phyloP scores from a whole-genome alignment of 2,888 invertebrate genomes.

The Biston stratarius region DNA sequence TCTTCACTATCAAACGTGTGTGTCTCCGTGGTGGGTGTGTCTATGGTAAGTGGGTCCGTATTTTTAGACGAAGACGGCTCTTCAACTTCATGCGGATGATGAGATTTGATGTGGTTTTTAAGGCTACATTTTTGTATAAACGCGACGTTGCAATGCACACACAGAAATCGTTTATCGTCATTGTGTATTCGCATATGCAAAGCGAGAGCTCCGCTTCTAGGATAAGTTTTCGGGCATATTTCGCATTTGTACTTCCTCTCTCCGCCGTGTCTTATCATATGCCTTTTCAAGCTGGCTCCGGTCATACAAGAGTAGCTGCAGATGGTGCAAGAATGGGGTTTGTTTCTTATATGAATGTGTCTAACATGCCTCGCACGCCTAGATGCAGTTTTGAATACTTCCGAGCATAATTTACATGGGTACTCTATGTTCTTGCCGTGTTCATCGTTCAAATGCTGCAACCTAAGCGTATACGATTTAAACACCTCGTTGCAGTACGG shows the following conservation, averaged over 20 bases:
- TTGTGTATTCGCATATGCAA: conserved; percentile 77
- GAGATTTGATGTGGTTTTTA: conserved; percentile 72
- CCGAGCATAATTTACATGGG: conserved; percentile 69
- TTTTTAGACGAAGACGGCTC: neutral
- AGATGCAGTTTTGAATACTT: conserved; percentile 70
- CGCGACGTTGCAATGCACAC: conserved; percentile 71
- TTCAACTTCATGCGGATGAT: conserved; percentile 60
- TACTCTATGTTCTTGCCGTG: conserved; percentile 71
- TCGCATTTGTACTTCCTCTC: conserved; percentile 72
- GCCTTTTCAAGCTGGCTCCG: conserved; percentile 62
- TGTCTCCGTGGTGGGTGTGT: no score
- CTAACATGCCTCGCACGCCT: conserved; percentile 71
- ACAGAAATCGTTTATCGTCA: conserved; percentile 77
- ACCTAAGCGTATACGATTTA: conserved; percentile 64
- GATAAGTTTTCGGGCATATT: conserved; percentile 77
- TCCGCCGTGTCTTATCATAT: conserved; percentile 68
- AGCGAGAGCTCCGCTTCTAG: conserved; percentile 65
- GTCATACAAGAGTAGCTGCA: conserved; percentile 69
- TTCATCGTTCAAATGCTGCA: conserved; percentile 62
- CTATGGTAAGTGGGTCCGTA: neutral
- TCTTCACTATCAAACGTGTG: neutral
- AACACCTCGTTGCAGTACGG: conserved; percentile 69
- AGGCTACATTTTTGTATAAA: conserved; percentile 79
- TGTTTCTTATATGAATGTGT: conserved; percentile 67
- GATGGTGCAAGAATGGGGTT: conserved; percentile 62